A percentile compares a stretch with the other conserved stretches of the same genome.
phyloP scores from a whole-genome alignment of 2,888 invertebrate genomes.

The Spodoptera littoralis region DNA sequence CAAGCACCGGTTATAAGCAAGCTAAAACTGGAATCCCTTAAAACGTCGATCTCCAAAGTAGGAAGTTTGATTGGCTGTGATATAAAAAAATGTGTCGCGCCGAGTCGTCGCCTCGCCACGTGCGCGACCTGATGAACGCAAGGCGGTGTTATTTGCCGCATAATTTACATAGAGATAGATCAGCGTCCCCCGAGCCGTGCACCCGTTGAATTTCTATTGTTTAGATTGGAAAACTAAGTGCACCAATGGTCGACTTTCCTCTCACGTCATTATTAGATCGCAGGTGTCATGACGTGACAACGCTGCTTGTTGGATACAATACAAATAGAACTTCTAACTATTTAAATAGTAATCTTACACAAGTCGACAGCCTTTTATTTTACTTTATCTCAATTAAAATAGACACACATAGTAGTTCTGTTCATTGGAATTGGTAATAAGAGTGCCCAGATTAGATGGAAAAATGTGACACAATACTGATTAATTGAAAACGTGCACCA shows the following conservation, averaged over 20 bases:
- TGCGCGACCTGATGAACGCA: constrained; percentile 79
- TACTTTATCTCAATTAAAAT: not conserved
- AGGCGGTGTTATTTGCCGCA: constrained; percentile 85
- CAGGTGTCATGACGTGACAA: constrained; percentile 67
- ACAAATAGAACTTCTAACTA: constrained; percentile 18
- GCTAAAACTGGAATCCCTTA: constrained; percentile 59
- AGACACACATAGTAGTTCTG: not conserved
- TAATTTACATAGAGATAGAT: constrained; percentile 89
- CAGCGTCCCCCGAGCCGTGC: constrained; percentile 84
- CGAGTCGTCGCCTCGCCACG: constrained; percentile 63
- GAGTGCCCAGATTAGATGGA: not conserved
- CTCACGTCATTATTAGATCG: constrained; percentile 83
- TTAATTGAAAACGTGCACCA: constrained; percentile 65
- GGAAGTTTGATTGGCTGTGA: constrained; percentile 59
- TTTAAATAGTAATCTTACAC: not conserved
- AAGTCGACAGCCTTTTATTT: not conserved
- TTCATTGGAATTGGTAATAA: too few relatives aligned
- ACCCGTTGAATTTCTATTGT: constrained; percentile 89
- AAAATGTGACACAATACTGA: constrained; percentile 37
- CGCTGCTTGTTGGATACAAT: constrained; percentile 29
- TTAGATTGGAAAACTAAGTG: constrained; percentile 89
- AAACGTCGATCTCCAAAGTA: constrained; percentile 49
- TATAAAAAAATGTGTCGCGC: constrained; percentile 62
- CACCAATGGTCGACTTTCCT: constrained; percentile 81
- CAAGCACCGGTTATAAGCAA: constrained; percentile 40